Evolutionary conservation across 2,797 vertebrate genomes (phyloP).

Genomic region (Crenuchus spilurus): DNA sequence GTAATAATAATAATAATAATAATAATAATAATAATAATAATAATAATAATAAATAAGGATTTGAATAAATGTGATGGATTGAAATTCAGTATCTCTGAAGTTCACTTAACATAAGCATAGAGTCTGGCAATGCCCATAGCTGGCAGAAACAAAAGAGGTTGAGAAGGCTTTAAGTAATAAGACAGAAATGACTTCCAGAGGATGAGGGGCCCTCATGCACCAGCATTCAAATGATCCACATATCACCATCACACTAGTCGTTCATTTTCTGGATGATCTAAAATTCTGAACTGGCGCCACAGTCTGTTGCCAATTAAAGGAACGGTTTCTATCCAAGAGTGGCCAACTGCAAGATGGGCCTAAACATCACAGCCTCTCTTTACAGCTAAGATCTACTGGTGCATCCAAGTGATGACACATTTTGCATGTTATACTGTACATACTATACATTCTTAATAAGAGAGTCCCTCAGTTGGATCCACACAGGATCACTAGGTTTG

Average conservation of each 20-base stretch:
- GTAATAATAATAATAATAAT: too few relatives aligned
- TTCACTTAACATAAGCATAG: constrained; percentile 71
- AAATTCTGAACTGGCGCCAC: constrained; percentile 75
- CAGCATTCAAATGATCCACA: constrained; percentile 65
- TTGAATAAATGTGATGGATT: too few relatives aligned
- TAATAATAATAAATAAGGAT: neutral
- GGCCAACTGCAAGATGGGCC: constrained; percentile 74
- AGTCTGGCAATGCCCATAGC: constrained; percentile 72
- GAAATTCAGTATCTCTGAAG: constrained; percentile 28
- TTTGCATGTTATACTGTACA: neutral
- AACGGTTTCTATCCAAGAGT: constrained; percentile 69
- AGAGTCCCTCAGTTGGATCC: neutral
- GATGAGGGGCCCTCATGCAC: constrained; percentile 63
- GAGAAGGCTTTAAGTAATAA: constrained; percentile 74
- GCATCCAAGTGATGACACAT: constrained; percentile 24
- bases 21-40: too few relatives aligned
- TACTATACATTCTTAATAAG: too few relatives aligned
- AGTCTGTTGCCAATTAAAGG: constrained; percentile 69
- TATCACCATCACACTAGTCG: constrained; percentile 74
- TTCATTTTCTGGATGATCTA: constrained; percentile 71
- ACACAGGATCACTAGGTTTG: neutral
- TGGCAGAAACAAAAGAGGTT: constrained; percentile 74
- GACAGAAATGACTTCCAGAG: constrained; percentile 80
- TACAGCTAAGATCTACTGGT: neutral
- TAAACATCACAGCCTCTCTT: constrained; percentile 1